phyloP scores from a whole-genome alignment of 2,113 vertebrate species.

The Erythrocercus mccallii region DNA sequence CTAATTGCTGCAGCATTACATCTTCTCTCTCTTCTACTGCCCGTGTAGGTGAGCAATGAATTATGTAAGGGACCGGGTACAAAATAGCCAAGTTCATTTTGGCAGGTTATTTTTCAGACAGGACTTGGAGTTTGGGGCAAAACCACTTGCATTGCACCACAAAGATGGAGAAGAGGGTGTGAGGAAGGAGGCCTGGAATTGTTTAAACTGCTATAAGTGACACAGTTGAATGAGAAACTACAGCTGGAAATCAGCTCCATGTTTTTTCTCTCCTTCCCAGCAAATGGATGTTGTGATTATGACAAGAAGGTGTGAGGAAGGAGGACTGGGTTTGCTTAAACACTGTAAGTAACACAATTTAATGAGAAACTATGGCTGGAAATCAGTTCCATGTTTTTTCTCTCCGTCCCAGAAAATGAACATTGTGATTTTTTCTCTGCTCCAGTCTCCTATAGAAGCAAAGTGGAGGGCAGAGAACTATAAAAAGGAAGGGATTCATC shows the following conservation, averaged over 20 bases:
- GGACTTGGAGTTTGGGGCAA: background rate
- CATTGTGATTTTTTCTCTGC: background rate
- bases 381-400: background rate
- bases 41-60: background rate
- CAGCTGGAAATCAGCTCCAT: background rate
- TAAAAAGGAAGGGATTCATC: background rate
- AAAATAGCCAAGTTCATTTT: background rate
- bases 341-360: background rate
- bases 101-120: background rate
- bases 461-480: background rate
- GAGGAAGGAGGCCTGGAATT: background rate
- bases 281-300: background rate
- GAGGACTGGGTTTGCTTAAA: too few relatives aligned
- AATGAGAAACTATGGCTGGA: background rate
- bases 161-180: background rate
- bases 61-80: background rate
- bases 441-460: background rate
- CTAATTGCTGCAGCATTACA: background rate
- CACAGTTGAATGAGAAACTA: background rate
- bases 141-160: background rate
- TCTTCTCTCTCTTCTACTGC: background rate
- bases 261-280: background rate
- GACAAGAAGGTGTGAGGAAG: too few relatives aligned
- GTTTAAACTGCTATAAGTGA: background rate
- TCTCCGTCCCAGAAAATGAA: background rate